Conservation (phyloP, 1,140 invertebrate species). For the Drosophila arawakana region DNA sequence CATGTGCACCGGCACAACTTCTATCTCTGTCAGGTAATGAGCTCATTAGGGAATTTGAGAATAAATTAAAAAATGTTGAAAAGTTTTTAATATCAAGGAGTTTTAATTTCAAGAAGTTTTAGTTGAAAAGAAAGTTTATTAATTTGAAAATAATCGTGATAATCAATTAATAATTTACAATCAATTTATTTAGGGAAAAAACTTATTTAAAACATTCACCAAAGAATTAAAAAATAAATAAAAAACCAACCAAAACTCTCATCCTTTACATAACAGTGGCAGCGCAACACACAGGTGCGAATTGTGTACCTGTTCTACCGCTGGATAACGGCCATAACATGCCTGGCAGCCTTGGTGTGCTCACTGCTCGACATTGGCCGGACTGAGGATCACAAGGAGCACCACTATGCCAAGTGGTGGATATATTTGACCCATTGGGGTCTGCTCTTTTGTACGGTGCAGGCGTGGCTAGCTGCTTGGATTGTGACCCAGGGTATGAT, state of each 20-base stretch:
- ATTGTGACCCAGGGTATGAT: constrained; percentile 84
- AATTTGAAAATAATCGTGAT: no score
- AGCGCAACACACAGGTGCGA: constrained; percentile 83
- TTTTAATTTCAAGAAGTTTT: no score
- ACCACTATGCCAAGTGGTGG: constrained; percentile 86
- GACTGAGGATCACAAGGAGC: constrained; percentile 80
- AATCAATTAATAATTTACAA: no score
- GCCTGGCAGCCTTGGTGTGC: constrained; percentile 85
- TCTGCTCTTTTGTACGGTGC: constrained; percentile 85
- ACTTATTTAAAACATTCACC: neutral
- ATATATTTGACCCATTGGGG: constrained; percentile 90
- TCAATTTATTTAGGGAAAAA: no score
- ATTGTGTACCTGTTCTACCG: constrained; percentile 86
- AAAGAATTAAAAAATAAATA: neutral
- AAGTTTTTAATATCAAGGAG: no score
- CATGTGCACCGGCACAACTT: constrained; percentile 84
- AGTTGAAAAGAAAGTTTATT: no score
- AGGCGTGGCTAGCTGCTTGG: constrained; percentile 81
- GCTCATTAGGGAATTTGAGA: neutral
- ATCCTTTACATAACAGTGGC: constrained; percentile 79
- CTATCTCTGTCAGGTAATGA: constrained; percentile 78
- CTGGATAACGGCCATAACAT: constrained; percentile 85
- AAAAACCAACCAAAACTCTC: neutral
- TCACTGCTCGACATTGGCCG: constrained; percentile 86
- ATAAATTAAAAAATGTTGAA: no score